Conservation (phyloP, 2,113 vertebrate genomes). For the Ictalurus furcatus region DNA sequence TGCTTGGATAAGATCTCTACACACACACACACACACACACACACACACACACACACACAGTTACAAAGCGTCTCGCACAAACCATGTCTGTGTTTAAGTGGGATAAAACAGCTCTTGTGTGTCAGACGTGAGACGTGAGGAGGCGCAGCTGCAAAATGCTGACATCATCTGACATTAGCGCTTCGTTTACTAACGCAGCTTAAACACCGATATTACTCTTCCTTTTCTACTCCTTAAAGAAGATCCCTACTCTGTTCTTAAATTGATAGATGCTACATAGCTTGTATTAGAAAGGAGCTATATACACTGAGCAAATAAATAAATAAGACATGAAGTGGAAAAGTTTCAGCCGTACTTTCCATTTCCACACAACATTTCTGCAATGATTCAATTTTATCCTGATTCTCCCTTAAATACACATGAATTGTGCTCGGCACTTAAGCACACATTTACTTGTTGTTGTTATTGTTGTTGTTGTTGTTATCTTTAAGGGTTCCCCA, state of each 20-base stretch:
- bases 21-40: conserved; percentile 13
- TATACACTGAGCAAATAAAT: not conserved
- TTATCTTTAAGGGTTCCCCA: not conserved
- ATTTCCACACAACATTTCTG: not conserved
- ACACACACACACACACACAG: conserved; percentile 9
- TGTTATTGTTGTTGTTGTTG: not conserved
- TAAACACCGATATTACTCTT: not conserved
- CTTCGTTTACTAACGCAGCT: not conserved
- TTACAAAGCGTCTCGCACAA: not conserved
- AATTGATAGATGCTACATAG: not conserved
- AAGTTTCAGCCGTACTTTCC: too few species aligned
- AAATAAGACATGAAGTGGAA: not conserved
- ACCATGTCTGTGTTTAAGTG: not conserved
- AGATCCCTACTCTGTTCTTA: not conserved
- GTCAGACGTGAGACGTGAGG: not conserved
- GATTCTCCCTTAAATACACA: not conserved
- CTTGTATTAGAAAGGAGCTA: too few species aligned
- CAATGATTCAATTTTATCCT: not conserved
- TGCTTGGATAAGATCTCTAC: conserved; percentile 29
- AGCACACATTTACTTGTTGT: not conserved
- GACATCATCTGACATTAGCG: not conserved
- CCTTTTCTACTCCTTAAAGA: not conserved
- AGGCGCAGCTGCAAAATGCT: not conserved
- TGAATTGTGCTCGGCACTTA: not conserved
- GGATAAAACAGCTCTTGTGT: not conserved